Evolutionary conservation across 2,888 invertebrate species (phyloP).

Genomic region (Omphaloscelis lunosa): DNA sequence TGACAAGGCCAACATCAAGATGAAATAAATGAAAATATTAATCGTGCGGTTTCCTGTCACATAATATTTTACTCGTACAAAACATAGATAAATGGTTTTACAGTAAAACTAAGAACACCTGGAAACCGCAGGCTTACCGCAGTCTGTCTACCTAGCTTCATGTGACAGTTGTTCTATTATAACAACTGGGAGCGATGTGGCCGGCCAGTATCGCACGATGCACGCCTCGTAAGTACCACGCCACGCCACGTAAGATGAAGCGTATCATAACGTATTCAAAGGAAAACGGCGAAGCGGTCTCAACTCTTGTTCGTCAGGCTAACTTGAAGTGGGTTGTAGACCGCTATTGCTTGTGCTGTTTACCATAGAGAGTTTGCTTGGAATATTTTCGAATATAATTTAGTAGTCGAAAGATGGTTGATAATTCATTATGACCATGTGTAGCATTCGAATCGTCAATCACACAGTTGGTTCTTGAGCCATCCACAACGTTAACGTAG

Average conservation of each 20-base stretch:
- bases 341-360: background rate
- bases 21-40: background rate
- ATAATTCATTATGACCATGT: background rate
- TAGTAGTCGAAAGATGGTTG: background rate
- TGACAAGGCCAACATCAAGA: background rate
- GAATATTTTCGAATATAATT: background rate
- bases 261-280: slow-evolving; percentile 22
- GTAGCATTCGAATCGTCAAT: background rate
- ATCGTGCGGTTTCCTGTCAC: background rate
- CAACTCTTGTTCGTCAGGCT: slow-evolving; percentile 17
- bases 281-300: slow-evolving; percentile 18
- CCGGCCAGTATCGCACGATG: background rate
- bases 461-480: background rate
- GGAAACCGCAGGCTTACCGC: slow-evolving; percentile 10
- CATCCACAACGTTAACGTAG: background rate
- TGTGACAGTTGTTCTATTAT: slow-evolving; percentile 33
- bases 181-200: slow-evolving; percentile 18
- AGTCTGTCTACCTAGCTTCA: slow-evolving; percentile 1
- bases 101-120: background rate
- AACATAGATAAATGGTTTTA: background rate
- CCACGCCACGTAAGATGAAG: background rate
- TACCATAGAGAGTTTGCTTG: background rate
- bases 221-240: background rate
- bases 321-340: slow-evolving; percentile 6
- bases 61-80: background rate